Percentiles rank a stretch among this genome's conserved stretches.
Conservation (phyloP, 2,113 vertebrate genomes). For the Cathartes aura region DNA sequence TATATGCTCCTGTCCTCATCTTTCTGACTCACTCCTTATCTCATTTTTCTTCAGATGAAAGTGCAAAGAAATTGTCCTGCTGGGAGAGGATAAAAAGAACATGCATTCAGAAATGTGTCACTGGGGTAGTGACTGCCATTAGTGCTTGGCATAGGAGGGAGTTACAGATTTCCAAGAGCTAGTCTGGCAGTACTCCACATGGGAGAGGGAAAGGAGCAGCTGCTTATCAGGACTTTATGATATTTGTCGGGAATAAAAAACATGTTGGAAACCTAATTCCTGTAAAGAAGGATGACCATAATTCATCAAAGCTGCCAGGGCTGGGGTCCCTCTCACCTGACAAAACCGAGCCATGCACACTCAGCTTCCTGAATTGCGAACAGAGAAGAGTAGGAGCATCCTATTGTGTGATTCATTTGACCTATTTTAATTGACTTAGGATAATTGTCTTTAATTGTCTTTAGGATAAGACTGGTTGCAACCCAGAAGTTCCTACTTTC, state of each 20-base stretch:
- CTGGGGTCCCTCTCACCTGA: background rate
- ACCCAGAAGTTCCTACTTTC: background rate
- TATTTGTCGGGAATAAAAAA: background rate
- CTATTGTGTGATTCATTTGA: background rate
- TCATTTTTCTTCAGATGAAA: background rate
- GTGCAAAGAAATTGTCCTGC: background rate
- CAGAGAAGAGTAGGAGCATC: background rate
- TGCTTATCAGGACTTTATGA: background rate
- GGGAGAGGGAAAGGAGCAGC: background rate
- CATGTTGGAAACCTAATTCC: background rate
- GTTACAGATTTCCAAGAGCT: background rate
- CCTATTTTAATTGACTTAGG: background rate
- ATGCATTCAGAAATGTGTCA: background rate
- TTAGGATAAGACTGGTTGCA: background rate
- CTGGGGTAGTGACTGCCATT: background rate
- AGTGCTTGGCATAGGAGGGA: background rate
- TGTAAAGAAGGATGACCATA: background rate
- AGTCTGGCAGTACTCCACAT: background rate
- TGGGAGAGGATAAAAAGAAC: background rate
- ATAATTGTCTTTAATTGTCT: background rate
- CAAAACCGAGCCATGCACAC: background rate
- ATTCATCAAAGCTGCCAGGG: background rate
- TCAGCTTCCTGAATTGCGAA: background rate
- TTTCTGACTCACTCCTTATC: background rate
- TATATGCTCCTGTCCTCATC: background rate